Conservation (phyloP, 2,888 invertebrate species). For the Petrolisthes manimaculis region DNA sequence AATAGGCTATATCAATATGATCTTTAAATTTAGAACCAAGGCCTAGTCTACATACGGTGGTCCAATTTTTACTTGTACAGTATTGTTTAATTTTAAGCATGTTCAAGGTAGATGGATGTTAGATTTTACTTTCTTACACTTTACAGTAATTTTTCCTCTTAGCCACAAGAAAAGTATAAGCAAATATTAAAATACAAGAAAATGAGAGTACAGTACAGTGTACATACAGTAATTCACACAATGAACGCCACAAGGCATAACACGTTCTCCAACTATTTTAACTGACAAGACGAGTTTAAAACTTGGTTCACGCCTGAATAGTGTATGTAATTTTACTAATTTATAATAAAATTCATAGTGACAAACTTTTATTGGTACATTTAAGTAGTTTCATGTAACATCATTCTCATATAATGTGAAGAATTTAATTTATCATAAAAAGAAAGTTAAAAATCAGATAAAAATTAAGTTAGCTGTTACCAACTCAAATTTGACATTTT, state of each 20-base stretch:
- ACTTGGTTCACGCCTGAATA: not conserved
- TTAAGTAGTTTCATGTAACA: not conserved
- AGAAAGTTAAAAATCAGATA: too few species aligned
- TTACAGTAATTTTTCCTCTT: not conserved
- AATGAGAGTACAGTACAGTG: not conserved
- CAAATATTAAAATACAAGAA: not conserved
- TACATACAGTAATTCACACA: not conserved
- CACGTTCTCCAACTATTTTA: not conserved
- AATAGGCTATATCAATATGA: not conserved
- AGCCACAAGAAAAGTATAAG: not conserved
- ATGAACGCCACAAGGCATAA: not conserved
- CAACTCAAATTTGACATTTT: too few species aligned
- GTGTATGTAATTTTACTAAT: not conserved
- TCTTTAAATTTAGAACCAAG: conserved; percentile 1
- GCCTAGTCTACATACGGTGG: not conserved
- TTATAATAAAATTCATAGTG: not conserved
- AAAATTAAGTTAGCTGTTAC: too few species aligned
- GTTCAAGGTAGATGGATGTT: not conserved
- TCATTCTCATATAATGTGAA: not conserved
- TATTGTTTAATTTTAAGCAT: too few species aligned
- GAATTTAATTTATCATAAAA: not conserved
- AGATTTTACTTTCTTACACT: not conserved
- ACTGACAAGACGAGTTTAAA: not conserved
- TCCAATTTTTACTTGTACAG: not conserved
- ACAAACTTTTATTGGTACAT: not conserved